A percentile compares a stretch with the other conserved stretches of the same genome.
Evolutionary conservation across 2,113 vertebrate species (phyloP).

Genomic region (Heliornis fulica): DNA sequence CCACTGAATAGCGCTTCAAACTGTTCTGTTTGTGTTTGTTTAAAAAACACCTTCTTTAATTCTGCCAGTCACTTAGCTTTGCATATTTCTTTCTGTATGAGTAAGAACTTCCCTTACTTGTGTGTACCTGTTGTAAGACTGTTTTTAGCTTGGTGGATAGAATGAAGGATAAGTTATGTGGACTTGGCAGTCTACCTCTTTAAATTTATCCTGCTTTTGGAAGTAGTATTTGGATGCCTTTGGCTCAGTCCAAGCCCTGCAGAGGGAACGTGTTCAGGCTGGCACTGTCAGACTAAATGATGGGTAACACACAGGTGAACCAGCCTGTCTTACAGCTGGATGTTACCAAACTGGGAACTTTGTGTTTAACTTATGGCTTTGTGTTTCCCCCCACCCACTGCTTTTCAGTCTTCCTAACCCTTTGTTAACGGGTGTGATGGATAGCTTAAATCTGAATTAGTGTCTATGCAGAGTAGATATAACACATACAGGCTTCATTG

Average conservation of each 20-base stretch:
- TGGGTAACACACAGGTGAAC: conserved; percentile 55
- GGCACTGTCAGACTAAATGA: conserved; percentile 41
- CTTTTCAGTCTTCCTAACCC: not conserved
- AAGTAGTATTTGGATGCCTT: conserved; percentile 54
- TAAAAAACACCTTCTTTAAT: not conserved
- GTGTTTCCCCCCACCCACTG: not conserved
- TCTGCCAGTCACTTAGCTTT: not conserved
- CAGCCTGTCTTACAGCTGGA: conserved; percentile 48
- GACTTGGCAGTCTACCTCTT: conserved; percentile 33
- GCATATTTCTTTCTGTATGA: not conserved
- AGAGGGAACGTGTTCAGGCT: conserved; percentile 44
- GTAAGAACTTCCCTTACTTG: conserved; percentile 49
- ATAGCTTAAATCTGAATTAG: not conserved
- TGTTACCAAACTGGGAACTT: conserved; percentile 41
- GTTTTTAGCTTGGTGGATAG: conserved; percentile 53
- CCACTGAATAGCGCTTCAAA: not conserved
- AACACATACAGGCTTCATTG: not conserved
- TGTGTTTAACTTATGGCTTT: conserved; percentile 12
- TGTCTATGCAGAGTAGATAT: not conserved
- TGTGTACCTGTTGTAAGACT: conserved; percentile 58
- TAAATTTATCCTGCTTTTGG: conserved; percentile 54
- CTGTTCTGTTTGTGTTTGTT: not conserved
- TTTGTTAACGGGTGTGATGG: not conserved
- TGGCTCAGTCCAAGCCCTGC: conserved; percentile 34
- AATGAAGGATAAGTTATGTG: conserved; percentile 50